Conservation (phyloP, 2,113 vertebrate genomes). For the Etheostoma spectabile region DNA sequence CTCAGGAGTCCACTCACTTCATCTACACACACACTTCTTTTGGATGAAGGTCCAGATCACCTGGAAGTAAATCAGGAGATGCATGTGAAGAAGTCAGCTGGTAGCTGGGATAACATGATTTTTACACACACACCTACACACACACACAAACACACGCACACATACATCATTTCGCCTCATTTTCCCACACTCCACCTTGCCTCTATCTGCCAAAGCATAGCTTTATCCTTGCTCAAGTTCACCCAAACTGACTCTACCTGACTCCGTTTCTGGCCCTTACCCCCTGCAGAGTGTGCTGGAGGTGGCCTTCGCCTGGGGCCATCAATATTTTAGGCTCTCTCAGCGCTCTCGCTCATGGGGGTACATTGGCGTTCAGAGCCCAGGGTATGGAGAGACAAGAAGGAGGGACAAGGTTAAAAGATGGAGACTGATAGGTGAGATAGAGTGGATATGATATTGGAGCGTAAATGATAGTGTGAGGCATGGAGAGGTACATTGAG, state of each 20-base stretch:
- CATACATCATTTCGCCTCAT: constrained; percentile 25
- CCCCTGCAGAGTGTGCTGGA: constrained; percentile 59
- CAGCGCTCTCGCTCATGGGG: constrained; percentile 43
- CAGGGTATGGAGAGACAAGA: constrained; percentile 48
- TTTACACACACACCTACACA: constrained; percentile 15
- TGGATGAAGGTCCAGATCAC: constrained; percentile 44
- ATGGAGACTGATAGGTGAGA: constrained; percentile 29
- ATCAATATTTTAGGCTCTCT: constrained; percentile 78
- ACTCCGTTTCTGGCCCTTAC: constrained; percentile 13
- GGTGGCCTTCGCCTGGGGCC: constrained; percentile 50
- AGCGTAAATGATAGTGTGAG: constrained; percentile 37
- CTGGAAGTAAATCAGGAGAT: constrained; percentile 46
- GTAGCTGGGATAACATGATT: constrained; percentile 30
- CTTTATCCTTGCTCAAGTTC: constrained; percentile 37
- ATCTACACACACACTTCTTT: not conserved
- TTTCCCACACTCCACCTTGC: constrained; percentile 32
- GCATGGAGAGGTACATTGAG: constrained; percentile 20
- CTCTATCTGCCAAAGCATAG: constrained; percentile 26
- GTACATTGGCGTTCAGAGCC: constrained; percentile 37
- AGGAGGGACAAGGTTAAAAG: constrained; percentile 37
- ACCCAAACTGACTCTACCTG: constrained; percentile 23
- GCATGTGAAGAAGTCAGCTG: constrained; percentile 57
- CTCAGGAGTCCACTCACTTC: constrained; percentile 12
- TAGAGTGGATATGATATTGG: constrained; percentile 6
- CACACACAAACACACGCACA: not conserved